Percentiles rank a stretch among this genome's conserved stretches.
These are phyloP conservation scores for Tetropium fuscum DNA, from an alignment of 2,888 invertebrate species.

Conservation along the genomic window DNA sequence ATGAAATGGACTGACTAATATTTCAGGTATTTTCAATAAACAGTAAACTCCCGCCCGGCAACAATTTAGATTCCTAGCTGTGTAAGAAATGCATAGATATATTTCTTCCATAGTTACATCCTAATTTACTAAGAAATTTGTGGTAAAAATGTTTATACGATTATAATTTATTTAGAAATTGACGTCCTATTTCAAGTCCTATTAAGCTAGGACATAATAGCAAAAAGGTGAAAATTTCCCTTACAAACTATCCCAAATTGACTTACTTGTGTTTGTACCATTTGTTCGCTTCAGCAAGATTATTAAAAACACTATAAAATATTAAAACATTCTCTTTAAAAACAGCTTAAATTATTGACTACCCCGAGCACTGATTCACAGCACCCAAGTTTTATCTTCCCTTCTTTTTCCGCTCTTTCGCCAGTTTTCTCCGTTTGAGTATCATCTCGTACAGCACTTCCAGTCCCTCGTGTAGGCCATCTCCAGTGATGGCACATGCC, in stretches of 20 bases:
- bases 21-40: no score
- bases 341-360: slow-evolving; percentile 33
- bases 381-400: slow-evolving; percentile 70
- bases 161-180: no score
- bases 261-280: slow-evolving; percentile 42
- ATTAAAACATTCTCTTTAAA: background rate
- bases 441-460: slow-evolving; percentile 97
- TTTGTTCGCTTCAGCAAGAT: slow-evolving; percentile 33
- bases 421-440: slow-evolving; percentile 90
- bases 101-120: no score
- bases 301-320: slow-evolving; percentile 40
- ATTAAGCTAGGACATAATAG: no score
- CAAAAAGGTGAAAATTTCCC: background rate
- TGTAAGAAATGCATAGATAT: no score
- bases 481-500: slow-evolving; percentile 97
- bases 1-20: no score
- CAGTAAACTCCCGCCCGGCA: no score
- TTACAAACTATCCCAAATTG: slow-evolving; percentile 33
- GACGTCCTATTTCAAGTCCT: no score
- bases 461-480: slow-evolving; percentile 95
- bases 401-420: slow-evolving; percentile 87
- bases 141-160: no score
- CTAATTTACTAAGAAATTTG: no score
- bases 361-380: slow-evolving; percentile 30
- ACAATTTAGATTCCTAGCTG: no score